Evolutionary conservation across 2,113 vertebrate species (phyloP).

Genomic region (Varanus komodoensis): DNA sequence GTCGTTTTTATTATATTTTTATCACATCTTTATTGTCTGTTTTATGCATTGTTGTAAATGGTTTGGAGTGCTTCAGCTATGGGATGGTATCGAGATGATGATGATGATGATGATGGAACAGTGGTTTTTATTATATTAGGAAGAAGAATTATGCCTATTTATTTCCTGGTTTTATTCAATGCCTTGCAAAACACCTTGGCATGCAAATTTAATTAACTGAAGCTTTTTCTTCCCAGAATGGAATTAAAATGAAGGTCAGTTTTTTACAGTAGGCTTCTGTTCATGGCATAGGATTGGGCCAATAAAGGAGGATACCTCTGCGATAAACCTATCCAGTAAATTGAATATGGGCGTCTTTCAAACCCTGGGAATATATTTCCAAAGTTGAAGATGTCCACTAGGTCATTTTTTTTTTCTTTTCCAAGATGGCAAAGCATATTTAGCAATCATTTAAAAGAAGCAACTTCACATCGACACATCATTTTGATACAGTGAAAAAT

Average conservation of each 20-base stretch:
- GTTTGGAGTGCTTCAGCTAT: no score
- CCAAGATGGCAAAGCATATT: not conserved
- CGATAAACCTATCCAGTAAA: not conserved
- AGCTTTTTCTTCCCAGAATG: not conserved
- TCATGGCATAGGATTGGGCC: not conserved
- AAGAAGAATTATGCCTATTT: not conserved
- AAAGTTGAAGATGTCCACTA: not conserved
- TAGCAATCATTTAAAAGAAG: not conserved
- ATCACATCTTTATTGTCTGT: no score
- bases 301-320: not conserved
- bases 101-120: not conserved
- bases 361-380: not conserved
- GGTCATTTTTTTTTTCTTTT: not conserved
- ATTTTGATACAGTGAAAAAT: not conserved
- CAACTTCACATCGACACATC: not conserved
- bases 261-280: not conserved
- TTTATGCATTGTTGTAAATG: no score
- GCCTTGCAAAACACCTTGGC: not conserved
- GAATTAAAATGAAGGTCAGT: not conserved
- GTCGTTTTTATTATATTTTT: no score
- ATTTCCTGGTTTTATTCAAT: not conserved
- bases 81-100: no score
- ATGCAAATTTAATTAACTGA: not conserved
- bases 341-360: not conserved
- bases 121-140: not conserved